Percentiles rank a stretch among this genome's conserved stretches.
phyloP scores from a whole-genome alignment of 2,888 invertebrate genomes.

The Ellobium chinense region DNA sequence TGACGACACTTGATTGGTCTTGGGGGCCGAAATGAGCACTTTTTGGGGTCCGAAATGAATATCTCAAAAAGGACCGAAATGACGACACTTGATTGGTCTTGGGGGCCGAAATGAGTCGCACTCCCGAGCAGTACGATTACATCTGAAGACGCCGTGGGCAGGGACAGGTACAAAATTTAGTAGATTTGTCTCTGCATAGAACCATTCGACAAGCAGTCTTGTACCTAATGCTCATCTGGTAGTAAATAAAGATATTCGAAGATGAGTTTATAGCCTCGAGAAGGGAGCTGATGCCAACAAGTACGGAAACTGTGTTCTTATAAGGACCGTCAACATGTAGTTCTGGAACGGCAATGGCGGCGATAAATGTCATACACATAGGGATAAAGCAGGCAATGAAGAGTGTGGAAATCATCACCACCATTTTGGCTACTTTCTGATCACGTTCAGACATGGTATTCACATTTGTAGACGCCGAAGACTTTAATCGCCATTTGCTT shows the following conservation, averaged over 20 bases:
- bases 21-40: too few species aligned
- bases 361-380: background rate
- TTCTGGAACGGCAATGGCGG: background rate
- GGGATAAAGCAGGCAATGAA: conserved; percentile 12
- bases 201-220: background rate
- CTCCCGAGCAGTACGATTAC: too few species aligned
- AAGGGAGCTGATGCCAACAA: background rate
- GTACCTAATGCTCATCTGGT: background rate
- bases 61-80: too few species aligned
- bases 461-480: background rate
- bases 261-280: background rate
- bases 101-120: too few species aligned
- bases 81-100: too few species aligned
- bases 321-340: background rate
- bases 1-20: too few species aligned
- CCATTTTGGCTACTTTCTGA: conserved; percentile 13
- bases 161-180: too few species aligned
- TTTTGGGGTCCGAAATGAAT: too few species aligned
- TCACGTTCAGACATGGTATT: background rate
- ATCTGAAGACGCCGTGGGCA: too few species aligned
- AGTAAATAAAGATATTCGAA: background rate
- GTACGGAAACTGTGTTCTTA: background rate
- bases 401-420: conserved; percentile 13
- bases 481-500: conserved; percentile 9
- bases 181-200: background rate